phyloP scores from a whole-genome alignment of 1,140 invertebrate genomes.

The Hestina assimilis region DNA sequence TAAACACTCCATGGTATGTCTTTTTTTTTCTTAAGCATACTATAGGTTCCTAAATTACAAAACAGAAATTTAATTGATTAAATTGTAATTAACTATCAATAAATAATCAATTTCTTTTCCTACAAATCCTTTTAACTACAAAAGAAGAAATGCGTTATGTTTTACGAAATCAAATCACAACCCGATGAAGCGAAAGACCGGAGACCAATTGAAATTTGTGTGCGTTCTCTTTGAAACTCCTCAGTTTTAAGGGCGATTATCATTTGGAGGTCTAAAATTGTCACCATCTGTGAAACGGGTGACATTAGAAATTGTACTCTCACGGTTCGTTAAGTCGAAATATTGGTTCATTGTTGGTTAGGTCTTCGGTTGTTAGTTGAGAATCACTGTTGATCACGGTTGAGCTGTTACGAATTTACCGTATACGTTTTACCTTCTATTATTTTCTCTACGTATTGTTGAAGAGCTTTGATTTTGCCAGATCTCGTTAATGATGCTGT shows the following conservation, averaged over 20 bases:
- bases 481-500: constrained; percentile 6
- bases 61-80: too few relatives aligned
- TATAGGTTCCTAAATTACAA: too few relatives aligned
- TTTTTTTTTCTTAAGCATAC: too few relatives aligned
- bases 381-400: constrained; percentile 29
- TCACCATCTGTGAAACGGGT: constrained; percentile 45
- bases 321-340: constrained; percentile 52
- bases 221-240: background rate
- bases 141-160: background rate
- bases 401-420: constrained; percentile 12
- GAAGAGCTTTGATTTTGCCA: constrained; percentile 6
- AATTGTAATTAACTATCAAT: too few relatives aligned
- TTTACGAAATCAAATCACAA: background rate
- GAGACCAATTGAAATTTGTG: background rate
- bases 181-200: background rate
- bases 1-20: too few relatives aligned
- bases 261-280: constrained; percentile 42
- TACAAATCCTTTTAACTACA: too few relatives aligned
- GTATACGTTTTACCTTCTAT: background rate
- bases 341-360: constrained; percentile 56
- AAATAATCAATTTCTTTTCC: too few relatives aligned
- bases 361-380: constrained; percentile 33
- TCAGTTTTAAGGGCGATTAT: constrained; percentile 39
- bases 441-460: constrained; percentile 15
- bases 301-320: constrained; percentile 44